Percentiles rank a stretch among this genome's conserved stretches.
Evolutionary conservation across 2,888 invertebrate species (phyloP).

Genomic region (Caenorhabditis doughertyi): DNA sequence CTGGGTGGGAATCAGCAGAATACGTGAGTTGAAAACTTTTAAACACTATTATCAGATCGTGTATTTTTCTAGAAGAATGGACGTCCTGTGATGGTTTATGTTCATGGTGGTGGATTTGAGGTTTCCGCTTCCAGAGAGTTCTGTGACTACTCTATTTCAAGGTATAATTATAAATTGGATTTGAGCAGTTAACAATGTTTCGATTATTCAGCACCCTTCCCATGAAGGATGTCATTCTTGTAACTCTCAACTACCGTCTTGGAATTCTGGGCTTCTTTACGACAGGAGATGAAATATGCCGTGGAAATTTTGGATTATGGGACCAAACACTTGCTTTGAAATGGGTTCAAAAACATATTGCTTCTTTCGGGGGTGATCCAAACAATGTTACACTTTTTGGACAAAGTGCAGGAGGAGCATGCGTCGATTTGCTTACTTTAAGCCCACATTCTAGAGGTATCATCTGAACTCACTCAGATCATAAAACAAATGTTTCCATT

Average conservation of each 20-base stretch:
- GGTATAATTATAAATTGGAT: not conserved
- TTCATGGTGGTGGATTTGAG: constrained; percentile 38
- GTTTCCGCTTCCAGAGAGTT: constrained; percentile 29
- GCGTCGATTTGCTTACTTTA: constrained; percentile 69
- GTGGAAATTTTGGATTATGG: constrained; percentile 79
- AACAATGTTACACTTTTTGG: constrained; percentile 81
- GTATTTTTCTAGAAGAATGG: constrained; percentile 12
- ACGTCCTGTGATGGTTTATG: constrained; percentile 37
- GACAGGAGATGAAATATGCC: constrained; percentile 63
- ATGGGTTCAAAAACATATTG: constrained; percentile 81
- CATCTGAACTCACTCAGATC: constrained; percentile 54
- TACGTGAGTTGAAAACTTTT: constrained; percentile 15
- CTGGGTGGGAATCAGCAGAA: constrained; percentile 23
- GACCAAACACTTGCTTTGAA: constrained; percentile 80
- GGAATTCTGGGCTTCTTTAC: constrained; percentile 77
- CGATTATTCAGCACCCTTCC: constrained; percentile 77
- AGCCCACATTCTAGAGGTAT: constrained; percentile 74
- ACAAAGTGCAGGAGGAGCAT: constrained; percentile 77
- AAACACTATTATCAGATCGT: not conserved
- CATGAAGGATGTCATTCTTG: constrained; percentile 75
- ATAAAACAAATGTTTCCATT: not conserved
- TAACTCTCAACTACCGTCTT: constrained; percentile 78
- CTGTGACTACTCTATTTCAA: constrained; percentile 51
- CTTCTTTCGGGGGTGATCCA: constrained; percentile 78
- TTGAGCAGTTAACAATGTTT: constrained; percentile 53